These are phyloP conservation scores for Macrostomum lignano DNA, from an alignment of 1,140 invertebrate genomes.

Conservation along the genomic window DNA sequence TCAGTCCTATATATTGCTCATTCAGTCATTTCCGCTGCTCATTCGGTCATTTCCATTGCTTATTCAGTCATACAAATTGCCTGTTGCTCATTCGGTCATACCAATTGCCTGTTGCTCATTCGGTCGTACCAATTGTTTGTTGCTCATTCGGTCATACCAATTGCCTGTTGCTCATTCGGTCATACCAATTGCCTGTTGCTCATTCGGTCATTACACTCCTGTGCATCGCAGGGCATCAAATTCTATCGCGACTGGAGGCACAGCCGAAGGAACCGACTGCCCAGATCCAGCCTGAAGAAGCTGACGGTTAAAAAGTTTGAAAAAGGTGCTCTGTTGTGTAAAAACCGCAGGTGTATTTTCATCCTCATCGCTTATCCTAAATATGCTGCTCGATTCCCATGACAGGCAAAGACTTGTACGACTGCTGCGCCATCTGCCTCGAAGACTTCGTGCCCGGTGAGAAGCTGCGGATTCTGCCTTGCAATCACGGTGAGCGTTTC, in stretches of 20 bases:
- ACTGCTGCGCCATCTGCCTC: conserved; percentile 89
- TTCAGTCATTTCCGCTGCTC: too few relatives aligned
- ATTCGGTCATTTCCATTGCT: too few relatives aligned
- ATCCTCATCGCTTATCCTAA: not conserved
- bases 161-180: too few relatives aligned
- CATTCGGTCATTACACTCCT: too few relatives aligned
- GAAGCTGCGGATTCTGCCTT: conserved; percentile 67
- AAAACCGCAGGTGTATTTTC: not conserved
- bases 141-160: too few relatives aligned
- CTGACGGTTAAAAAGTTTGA: not conserved
- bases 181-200: too few relatives aligned
- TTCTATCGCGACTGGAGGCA: not conserved
- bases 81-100: too few relatives aligned
- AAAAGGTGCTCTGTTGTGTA: conserved; percentile 1
- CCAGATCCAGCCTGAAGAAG: not conserved
- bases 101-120: too few relatives aligned
- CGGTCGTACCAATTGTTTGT: too few relatives aligned
- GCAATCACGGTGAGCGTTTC: conserved; percentile 53
- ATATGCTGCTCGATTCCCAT: not conserved
- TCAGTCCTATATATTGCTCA: too few relatives aligned
- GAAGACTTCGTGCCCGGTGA: conserved; percentile 89
- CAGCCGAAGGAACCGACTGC: not conserved
- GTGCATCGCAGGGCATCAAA: too few relatives aligned
- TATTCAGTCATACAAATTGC: too few relatives aligned
- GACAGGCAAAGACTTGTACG: conserved; percentile 18